Base-by-base conservation (phyloP, 2,797 vertebrate genomes). In the Eulemur mongoz region DNA sequence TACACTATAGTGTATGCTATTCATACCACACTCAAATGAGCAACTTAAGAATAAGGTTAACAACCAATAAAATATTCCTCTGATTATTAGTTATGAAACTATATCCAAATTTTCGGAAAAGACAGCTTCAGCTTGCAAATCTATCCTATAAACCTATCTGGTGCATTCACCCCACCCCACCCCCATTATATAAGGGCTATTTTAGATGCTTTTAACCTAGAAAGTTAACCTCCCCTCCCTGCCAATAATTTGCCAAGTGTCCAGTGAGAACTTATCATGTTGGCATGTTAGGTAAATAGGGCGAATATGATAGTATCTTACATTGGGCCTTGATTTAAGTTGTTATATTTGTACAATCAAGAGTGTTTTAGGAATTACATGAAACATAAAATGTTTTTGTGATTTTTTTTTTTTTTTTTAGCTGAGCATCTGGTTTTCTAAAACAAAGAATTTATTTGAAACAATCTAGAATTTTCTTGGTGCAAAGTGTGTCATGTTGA, bases 1-100 rank as follows among this genome's bases (percentile, higher is more conserved):
- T 98, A 98, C 98, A 97, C 98, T 98, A 94, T 98, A 98, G 98
- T 98, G 96, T 98, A 98, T 98, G 93, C 97, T 97, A 82, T 97
- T 98, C 86, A 82, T 98, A 98, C 98, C 98, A 98, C 98, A 97
- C 27, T 87, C 81, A 97, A 98, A 95, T 96, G 93, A 96, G 88
- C 67, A 96, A 94, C 95, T 98, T 98, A 96, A 98, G 97, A 91
- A 52, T 94, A 95, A 92, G 81, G 94, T 88, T 94, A 96, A 89
- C 54, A 97, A 69, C 85, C 91, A 89, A 27, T 85, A 85, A 95
- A 90, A 91, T 95, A 86, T 38, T 92, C 30, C 25, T 69, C 59
- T 76, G 40, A 97, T 90, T 84, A 20, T 48, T 94, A 93, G 40
- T 96, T 95, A 43, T 90, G 93, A 96, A 96, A 95, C 45, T 57